Percentiles rank a stretch among this genome's conserved stretches.
These are phyloP conservation scores for Heteromormyrus szaboi DNA, from an alignment of 2,797 vertebrate genomes.

Conservation along the genomic window DNA sequence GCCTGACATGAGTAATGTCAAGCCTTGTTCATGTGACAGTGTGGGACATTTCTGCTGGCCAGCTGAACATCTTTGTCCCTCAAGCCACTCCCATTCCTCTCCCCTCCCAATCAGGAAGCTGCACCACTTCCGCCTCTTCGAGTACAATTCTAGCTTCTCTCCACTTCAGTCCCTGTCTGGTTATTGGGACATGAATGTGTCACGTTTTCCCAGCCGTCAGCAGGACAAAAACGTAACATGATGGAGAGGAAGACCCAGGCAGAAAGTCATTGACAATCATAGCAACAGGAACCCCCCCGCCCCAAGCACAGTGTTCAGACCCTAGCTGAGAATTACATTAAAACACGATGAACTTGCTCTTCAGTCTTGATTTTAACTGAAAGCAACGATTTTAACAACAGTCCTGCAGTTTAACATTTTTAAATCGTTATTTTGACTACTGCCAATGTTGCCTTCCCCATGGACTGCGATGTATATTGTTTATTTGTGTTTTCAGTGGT, in stretches of 20 bases:
- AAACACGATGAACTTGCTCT: neutral
- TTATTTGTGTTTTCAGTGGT: neutral
- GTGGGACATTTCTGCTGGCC: neutral
- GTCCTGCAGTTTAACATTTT: neutral
- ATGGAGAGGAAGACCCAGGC: neutral
- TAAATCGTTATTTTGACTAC: neutral
- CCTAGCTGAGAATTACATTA: neutral
- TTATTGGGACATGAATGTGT: too few relatives aligned
- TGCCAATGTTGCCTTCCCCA: neutral
- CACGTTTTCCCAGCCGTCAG: neutral
- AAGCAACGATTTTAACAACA: neutral
- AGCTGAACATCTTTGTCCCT: neutral
- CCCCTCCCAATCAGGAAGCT: neutral
- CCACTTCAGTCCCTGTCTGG: neutral
- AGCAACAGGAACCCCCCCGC: neutral
- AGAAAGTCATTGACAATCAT: neutral
- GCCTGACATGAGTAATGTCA: slow-evolving; percentile 24
- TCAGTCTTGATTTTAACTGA: neutral
- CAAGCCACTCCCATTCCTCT: neutral
- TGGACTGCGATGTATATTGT: neutral
- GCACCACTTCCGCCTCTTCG: neutral
- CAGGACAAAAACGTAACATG: neutral
- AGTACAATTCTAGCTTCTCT: slow-evolving; percentile 19
- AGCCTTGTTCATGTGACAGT: neutral
- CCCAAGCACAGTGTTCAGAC: neutral